Conservation (phyloP, 2,888 invertebrate species). For the Drosophila monieri region DNA sequence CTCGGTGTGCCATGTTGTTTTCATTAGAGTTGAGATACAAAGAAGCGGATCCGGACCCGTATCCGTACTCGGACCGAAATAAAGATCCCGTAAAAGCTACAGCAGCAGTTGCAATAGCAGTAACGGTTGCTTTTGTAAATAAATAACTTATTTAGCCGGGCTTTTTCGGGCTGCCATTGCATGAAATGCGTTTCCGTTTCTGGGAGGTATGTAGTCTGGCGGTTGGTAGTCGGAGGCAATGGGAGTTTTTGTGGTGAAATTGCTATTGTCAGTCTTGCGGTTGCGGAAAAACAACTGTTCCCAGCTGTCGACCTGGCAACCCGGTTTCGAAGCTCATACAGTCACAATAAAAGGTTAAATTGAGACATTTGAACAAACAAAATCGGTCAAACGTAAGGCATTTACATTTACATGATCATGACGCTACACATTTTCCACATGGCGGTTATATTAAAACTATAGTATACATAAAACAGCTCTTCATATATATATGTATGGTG, state of each 20-base stretch:
- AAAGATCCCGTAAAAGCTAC: slow-evolving; percentile 32
- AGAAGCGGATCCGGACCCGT: slow-evolving; percentile 19
- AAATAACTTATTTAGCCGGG: slow-evolving; percentile 64
- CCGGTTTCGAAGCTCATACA: slow-evolving; percentile 6
- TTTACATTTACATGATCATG: slow-evolving; percentile 41
- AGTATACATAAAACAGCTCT: slow-evolving; percentile 9
- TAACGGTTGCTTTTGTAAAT: slow-evolving; percentile 66
- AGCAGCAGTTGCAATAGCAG: slow-evolving; percentile 34
- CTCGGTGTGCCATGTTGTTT: slow-evolving; percentile 70
- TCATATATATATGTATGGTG: slow-evolving; percentile 4
- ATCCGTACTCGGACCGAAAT: slow-evolving; percentile 6
- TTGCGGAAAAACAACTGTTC: slow-evolving; percentile 48
- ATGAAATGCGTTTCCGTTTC: slow-evolving; percentile 43
- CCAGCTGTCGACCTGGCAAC: slow-evolving; percentile 31
- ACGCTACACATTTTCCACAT: slow-evolving; percentile 16
- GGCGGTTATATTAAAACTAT: slow-evolving; percentile 10
- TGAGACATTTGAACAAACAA: slow-evolving; percentile 45
- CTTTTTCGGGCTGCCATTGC: slow-evolving; percentile 34
- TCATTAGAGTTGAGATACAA: slow-evolving; percentile 59
- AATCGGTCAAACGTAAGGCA: slow-evolving; percentile 38
- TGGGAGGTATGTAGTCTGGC: slow-evolving; percentile 13
- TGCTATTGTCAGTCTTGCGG: slow-evolving; percentile 62
- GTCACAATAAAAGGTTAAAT: slow-evolving; percentile 37
- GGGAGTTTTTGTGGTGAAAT: slow-evolving; percentile 31
- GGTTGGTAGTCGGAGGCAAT: slow-evolving; percentile 13